A percentile compares a stretch with the other conserved stretches of the same genome.
phyloP scores from a whole-genome alignment of 2,113 vertebrate species.

The Aphyosemion australe region DNA sequence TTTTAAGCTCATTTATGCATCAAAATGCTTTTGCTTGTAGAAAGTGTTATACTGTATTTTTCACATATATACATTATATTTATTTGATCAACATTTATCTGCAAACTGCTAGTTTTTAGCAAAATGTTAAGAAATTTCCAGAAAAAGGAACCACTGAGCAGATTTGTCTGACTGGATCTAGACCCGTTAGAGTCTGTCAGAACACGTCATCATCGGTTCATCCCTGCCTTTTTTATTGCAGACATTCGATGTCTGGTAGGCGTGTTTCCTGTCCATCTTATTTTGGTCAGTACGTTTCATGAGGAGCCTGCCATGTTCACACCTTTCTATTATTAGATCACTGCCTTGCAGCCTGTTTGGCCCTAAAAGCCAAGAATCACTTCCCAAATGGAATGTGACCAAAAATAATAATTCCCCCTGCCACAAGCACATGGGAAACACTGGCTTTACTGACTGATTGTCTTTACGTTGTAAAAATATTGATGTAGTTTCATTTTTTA shows the following conservation, averaged over 20 bases:
- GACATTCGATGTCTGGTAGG: background rate
- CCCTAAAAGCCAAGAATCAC: background rate
- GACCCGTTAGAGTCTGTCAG: too few species aligned
- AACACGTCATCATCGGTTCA: too few species aligned
- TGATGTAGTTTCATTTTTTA: conserved; percentile 2
- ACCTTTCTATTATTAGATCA: conserved; percentile 55
- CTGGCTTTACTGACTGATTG: conserved; percentile 29
- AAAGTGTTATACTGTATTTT: too few species aligned
- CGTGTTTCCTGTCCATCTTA: conserved; percentile 23
- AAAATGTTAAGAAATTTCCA: too few species aligned
- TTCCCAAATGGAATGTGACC: background rate
- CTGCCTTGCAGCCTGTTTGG: conserved; percentile 25
- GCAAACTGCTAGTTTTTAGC: too few species aligned
- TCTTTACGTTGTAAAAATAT: background rate
- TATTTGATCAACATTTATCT: too few species aligned
- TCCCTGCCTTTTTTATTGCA: too few species aligned
- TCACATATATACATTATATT: too few species aligned
- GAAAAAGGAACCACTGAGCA: too few species aligned
- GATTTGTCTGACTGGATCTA: too few species aligned
- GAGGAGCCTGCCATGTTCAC: conserved; percentile 21
- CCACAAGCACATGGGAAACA: background rate
- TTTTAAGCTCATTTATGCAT: too few species aligned
- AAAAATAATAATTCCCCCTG: conserved; percentile 24
- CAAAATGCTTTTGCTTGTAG: too few species aligned
- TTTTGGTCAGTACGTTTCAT: conserved; percentile 7